A percentile compares a stretch with the other conserved stretches of the same genome.
These are phyloP conservation scores for Bombus pascuorum DNA, from an alignment of 1,140 invertebrate genomes.

Conservation along the genomic window DNA sequence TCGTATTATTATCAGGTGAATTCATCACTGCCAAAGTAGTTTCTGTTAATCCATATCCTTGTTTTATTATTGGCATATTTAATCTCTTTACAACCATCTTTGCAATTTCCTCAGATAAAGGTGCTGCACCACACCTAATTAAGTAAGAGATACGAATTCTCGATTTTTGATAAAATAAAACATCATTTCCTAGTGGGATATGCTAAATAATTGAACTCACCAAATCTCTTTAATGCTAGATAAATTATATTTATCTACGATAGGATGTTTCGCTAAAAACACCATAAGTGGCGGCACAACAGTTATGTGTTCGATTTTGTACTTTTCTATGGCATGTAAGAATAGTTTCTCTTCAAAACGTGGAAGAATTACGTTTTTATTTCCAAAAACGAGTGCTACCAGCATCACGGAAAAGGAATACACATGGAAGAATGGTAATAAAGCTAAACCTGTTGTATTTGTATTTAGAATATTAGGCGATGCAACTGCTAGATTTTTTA, in stretches of 20 bases:
- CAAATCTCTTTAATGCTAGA: constrained; percentile 77
- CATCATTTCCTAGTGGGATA: not conserved
- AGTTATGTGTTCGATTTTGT: constrained; percentile 82
- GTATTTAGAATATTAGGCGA: constrained; percentile 58
- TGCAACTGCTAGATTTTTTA: constrained; percentile 44
- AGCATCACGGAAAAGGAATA: constrained; percentile 77
- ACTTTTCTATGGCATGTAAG: constrained; percentile 83
- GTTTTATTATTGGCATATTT: constrained; percentile 73
- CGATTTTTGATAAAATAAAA: constrained; percentile 8
- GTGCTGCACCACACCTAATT: constrained; percentile 78
- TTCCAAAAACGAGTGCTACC: constrained; percentile 64
- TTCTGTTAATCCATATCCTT: constrained; percentile 84
- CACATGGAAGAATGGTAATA: constrained; percentile 81
- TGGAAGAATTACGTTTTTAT: constrained; percentile 80
- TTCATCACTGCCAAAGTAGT: constrained; percentile 76
- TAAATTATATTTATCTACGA: constrained; percentile 80
- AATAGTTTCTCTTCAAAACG: constrained; percentile 86
- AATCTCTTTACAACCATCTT: constrained; percentile 79
- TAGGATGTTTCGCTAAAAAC: constrained; percentile 83
- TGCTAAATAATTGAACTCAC: constrained; percentile 32
- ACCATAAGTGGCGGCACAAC: constrained; percentile 84
- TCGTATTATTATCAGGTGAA: constrained; percentile 54
- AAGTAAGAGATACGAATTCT: not conserved
- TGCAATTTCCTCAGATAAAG: constrained; percentile 81
- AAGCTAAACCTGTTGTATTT: constrained; percentile 39